Conservation (phyloP, 2,113 vertebrate species). For the Erythrolamprus reginae region DNA sequence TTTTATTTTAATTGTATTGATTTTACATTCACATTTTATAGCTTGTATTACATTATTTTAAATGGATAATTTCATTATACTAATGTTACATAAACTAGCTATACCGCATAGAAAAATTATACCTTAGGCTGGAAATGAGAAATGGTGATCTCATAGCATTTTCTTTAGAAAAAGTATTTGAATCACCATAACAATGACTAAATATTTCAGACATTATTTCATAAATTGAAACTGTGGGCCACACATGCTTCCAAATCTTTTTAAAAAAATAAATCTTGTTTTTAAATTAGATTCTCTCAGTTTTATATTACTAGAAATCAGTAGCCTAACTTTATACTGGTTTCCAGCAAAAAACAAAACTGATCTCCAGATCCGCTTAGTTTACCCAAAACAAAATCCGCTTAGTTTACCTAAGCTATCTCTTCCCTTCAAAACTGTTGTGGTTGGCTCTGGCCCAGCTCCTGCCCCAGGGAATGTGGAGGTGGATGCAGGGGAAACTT, state of each 20-base stretch:
- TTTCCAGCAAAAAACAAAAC: background rate
- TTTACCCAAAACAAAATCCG: background rate
- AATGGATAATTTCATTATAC: background rate
- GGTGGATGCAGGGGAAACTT: no score
- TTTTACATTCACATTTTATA: background rate
- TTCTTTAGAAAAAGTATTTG: background rate
- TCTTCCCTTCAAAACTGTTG: no score
- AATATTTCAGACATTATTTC: background rate
- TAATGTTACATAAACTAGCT: background rate
- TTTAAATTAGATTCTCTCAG: background rate
- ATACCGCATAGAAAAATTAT: background rate
- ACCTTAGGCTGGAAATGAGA: background rate
- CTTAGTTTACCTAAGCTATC: no score
- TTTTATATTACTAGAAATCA: background rate
- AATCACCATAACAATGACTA: background rate
- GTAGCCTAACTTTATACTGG: background rate
- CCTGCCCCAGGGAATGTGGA: no score
- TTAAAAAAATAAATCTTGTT: background rate
- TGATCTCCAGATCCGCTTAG: background rate
- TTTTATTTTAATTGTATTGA: background rate
- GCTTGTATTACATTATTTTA: background rate
- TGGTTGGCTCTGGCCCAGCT: no score
- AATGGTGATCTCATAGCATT: background rate
- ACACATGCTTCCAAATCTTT: background rate
- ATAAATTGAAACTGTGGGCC: background rate